These are phyloP conservation scores for Eristalis pertinax DNA, from an alignment of 2,888 invertebrate species.

Conservation along the genomic window DNA sequence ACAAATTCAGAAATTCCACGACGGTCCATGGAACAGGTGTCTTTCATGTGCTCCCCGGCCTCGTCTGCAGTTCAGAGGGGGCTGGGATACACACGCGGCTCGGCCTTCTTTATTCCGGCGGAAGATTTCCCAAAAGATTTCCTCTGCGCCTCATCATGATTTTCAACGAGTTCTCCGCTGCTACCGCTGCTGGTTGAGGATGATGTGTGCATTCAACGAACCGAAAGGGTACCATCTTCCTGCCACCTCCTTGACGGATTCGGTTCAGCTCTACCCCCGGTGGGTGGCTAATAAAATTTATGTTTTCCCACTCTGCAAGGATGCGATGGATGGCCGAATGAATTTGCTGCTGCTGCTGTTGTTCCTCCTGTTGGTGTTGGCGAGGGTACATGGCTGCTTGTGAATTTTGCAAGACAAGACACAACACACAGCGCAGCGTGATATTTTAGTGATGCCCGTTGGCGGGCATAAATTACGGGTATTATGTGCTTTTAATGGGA, in stretches of 20 bases:
- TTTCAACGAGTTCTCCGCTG: conserved; percentile 55
- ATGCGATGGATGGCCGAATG: conserved; percentile 8
- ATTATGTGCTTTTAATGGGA: conserved; percentile 53
- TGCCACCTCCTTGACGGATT: background rate
- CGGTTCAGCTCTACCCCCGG: background rate
- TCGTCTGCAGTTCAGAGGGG: conserved; percentile 10
- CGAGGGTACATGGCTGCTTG: background rate
- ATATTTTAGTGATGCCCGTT: conserved; percentile 32
- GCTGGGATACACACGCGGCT: background rate
- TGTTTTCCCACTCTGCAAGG: conserved; percentile 43
- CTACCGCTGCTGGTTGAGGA: background rate
- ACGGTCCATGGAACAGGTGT: conserved; percentile 46
- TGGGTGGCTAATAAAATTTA: conserved; percentile 51
- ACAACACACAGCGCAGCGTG: background rate
- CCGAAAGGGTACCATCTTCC: conserved; percentile 33
- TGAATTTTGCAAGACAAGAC: conserved; percentile 31
- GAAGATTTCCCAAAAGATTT: conserved; percentile 66
- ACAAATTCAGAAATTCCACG: background rate
- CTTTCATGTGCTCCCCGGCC: conserved; percentile 26
- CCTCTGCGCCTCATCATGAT: conserved; percentile 51
- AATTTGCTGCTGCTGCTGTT: conserved; percentile 2
- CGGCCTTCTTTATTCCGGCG: background rate
- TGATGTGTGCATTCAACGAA: conserved; percentile 39
- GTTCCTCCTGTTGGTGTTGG: too few species aligned
- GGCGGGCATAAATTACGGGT: conserved; percentile 55